A percentile compares a stretch with the other conserved stretches of the same genome.
phyloP scores from a whole-genome alignment of 2,797 vertebrate species.

The Oreochromis grahami region DNA sequence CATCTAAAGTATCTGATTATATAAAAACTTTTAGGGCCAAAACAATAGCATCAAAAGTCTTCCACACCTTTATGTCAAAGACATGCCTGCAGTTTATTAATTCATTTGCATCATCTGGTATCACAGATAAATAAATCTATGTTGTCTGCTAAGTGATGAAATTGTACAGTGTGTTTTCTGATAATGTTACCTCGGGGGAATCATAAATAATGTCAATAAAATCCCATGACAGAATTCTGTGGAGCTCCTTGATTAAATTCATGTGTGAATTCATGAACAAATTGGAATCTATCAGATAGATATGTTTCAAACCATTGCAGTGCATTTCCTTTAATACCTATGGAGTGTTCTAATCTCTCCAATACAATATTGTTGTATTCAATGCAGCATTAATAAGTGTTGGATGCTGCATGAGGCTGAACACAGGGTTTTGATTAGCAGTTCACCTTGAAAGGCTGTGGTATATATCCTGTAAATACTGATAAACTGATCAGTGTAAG shows the following conservation, averaged over 20 bases:
- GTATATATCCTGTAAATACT: neutral
- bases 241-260: neutral
- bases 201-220: neutral
- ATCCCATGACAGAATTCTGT: neutral
- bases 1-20: neutral
- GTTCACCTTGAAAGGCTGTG: neutral
- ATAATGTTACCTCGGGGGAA: neutral
- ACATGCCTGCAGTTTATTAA: neutral
- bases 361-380: neutral
- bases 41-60: neutral
- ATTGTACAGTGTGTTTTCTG: neutral
- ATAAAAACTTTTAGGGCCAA: neutral
- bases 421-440: neutral
- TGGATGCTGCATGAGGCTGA: neutral
- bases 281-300: neutral
- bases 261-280: neutral
- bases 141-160: neutral
- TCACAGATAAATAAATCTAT: neutral
- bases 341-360: neutral
- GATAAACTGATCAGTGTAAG: neutral
- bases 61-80: neutral
- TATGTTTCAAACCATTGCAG: neutral
- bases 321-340: neutral
- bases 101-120: neutral
- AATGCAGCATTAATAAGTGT: neutral